Evolutionary conservation across 1,140 invertebrate species (phyloP).

Genomic region (Drosophila kohkoa): DNA sequence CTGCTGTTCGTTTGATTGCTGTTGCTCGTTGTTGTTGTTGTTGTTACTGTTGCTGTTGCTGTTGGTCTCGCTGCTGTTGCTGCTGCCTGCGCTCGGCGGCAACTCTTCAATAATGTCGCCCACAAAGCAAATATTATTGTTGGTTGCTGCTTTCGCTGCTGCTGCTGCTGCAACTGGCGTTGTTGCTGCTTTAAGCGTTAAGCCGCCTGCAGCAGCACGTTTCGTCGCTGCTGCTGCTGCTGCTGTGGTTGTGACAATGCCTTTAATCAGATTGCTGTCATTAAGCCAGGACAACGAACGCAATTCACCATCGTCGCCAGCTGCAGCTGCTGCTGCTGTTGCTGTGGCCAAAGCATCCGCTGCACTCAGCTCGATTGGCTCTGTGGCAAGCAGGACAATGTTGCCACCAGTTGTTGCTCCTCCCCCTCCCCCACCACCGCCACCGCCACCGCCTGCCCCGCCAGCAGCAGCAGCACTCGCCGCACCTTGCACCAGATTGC

Average conservation of each 20-base stretch:
- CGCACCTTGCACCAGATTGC: slow-evolving; percentile 2
- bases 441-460: background rate
- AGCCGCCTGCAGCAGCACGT: slow-evolving; percentile 29
- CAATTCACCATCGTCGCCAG: slow-evolving; percentile 91
- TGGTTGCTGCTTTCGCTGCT: slow-evolving; percentile 12
- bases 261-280: slow-evolving; percentile 95
- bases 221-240: slow-evolving; percentile 31
- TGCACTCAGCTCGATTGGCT: slow-evolving; percentile 67
- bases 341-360: slow-evolving; percentile 47
- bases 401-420: slow-evolving; percentile 54
- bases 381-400: slow-evolving; percentile 79
- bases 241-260: slow-evolving; percentile 84
- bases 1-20: slow-evolving; percentile 20
- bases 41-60: background rate
- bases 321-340: slow-evolving; percentile 57
- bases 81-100: slow-evolving; percentile 34
- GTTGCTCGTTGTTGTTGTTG: slow-evolving; percentile 30
- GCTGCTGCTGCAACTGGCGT: slow-evolving; percentile 18
- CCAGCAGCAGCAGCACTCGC: background rate
- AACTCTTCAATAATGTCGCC: slow-evolving; percentile 75
- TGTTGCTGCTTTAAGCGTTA: slow-evolving; percentile 42
- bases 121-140: slow-evolving; percentile 63
- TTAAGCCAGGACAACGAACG: slow-evolving; percentile 96
- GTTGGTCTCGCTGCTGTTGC: slow-evolving; percentile 35
- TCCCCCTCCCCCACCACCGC: background rate